Evolutionary conservation across 2,113 vertebrate genomes (phyloP), one percentile per base, ranked within the genome.

Genomic region (Corapipo altera): DNA sequence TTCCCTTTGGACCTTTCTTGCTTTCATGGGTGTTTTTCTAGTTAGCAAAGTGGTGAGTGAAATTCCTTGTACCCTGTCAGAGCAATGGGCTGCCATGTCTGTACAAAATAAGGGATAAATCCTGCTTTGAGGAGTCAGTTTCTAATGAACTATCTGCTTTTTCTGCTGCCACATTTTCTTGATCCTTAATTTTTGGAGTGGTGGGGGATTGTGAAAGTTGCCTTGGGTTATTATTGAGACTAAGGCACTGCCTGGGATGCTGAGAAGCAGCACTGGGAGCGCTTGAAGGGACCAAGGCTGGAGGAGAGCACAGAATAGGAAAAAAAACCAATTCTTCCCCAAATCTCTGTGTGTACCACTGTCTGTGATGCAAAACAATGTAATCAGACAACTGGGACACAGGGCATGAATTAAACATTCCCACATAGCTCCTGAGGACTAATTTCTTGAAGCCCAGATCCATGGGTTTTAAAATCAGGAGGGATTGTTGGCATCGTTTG

Each of bases 41-140:
- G 20, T 89, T 2, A 39, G 70, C 15, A 16, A 18, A 91, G 8
- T 1, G n/a, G 5, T 19, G 13, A 15, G 9, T 18, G 75, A 33
- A 52, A 43, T 39, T 79, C 32, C 37, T 49, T 2, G 44, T 30
- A 8, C 39, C 44, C 73, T 3, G 0, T 5, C 67, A 51, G 52
- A 0, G 1, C 35, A 1, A 5, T 1, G n/a, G 6, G 8, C 24
- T 49, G 57, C 19, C 43, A 20, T 9, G 0, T n/a, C 43, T 9
- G 17, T 7, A 18, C 32, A 7, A 41, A 49, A 48, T 2, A 33
- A n/a, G 5, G 4, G n/a, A 51, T 10, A 19, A 86, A 58, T 62
- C 51, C 73, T 41, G 27, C 54, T n/a, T 5, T 1, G 19, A 18
- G 43, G 27, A 73, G 4, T 7, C 8, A 1, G 4, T 27, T 57